Conservation (phyloP, 2,113 vertebrate genomes). For the Passer domesticus region DNA sequence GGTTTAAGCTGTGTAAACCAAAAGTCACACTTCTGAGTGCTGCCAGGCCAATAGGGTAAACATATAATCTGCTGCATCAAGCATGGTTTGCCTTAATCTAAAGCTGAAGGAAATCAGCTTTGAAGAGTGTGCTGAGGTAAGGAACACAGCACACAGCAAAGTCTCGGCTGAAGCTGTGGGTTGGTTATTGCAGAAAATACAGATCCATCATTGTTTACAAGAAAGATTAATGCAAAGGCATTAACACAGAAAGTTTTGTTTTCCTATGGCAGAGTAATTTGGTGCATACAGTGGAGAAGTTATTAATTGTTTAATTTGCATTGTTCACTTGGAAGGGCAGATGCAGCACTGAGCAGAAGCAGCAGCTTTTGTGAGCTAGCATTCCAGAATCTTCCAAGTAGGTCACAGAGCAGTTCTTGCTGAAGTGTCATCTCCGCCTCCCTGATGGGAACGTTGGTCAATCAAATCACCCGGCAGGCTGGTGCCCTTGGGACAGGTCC, state of each 20-base stretch:
- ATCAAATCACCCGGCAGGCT: background rate
- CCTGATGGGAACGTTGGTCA: background rate
- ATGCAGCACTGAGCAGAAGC: background rate
- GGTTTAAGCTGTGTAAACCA: background rate
- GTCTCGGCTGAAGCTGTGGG: background rate
- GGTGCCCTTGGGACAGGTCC: background rate
- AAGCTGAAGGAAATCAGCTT: slow-evolving; percentile 56
- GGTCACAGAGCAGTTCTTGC: background rate
- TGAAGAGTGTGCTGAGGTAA: slow-evolving; percentile 46
- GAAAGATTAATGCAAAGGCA: background rate
- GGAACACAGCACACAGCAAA: background rate
- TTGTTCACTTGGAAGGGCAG: background rate
- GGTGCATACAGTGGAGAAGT: background rate
- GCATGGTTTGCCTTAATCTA: slow-evolving; percentile 55
- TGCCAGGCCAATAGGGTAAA: slow-evolving; percentile 22
- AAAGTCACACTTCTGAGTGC: slow-evolving; percentile 27
- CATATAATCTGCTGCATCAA: slow-evolving; percentile 22
- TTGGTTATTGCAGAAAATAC: background rate
- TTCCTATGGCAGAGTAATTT: background rate
- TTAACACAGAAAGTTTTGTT: background rate
- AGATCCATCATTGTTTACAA: background rate
- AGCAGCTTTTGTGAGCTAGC: background rate
- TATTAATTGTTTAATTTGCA: background rate
- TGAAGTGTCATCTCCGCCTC: background rate
- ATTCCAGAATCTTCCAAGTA: slow-evolving; percentile 6